These are phyloP conservation scores for Anticlea derivata DNA, from an alignment of 2,888 invertebrate genomes.

Conservation along the genomic window DNA sequence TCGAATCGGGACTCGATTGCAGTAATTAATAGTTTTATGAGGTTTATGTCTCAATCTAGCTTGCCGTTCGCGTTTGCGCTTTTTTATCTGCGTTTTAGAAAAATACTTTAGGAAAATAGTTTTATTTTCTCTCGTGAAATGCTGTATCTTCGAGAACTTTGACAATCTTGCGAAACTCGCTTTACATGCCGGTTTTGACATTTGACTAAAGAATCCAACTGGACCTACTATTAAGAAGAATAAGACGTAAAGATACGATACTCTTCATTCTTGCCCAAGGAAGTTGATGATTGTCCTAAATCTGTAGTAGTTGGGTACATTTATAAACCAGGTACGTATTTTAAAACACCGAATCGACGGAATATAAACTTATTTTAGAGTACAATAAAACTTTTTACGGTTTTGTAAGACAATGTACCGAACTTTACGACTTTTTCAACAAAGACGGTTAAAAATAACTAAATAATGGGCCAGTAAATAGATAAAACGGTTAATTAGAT, in stretches of 20 bases:
- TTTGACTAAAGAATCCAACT: no score
- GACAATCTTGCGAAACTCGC: no score
- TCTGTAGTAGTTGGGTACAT: not conserved
- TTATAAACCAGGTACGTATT: constrained; percentile 36
- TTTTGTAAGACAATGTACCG: constrained; percentile 58
- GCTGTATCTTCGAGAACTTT: no score
- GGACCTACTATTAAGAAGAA: no score
- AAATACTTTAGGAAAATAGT: not conserved
- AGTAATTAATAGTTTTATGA: constrained; percentile 47
- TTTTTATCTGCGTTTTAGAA: not conserved
- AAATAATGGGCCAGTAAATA: constrained; percentile 55
- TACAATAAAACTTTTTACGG: constrained; percentile 70
- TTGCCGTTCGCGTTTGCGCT: constrained; percentile 29
- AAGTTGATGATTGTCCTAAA: not conserved
- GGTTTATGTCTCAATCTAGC: constrained; percentile 58
- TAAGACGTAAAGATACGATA: no score
- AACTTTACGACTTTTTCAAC: constrained; percentile 63
- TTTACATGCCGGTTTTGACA: no score
- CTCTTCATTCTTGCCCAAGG: not conserved
- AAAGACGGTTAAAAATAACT: constrained; percentile 63
- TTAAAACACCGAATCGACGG: constrained; percentile 52
- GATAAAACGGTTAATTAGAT: constrained; percentile 51
- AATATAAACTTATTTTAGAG: constrained; percentile 71
- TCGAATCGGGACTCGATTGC: constrained; percentile 49
- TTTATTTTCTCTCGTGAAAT: not conserved